Conservation (phyloP, 2,113 vertebrate genomes). For the Zosterops hypoxanthus region DNA sequence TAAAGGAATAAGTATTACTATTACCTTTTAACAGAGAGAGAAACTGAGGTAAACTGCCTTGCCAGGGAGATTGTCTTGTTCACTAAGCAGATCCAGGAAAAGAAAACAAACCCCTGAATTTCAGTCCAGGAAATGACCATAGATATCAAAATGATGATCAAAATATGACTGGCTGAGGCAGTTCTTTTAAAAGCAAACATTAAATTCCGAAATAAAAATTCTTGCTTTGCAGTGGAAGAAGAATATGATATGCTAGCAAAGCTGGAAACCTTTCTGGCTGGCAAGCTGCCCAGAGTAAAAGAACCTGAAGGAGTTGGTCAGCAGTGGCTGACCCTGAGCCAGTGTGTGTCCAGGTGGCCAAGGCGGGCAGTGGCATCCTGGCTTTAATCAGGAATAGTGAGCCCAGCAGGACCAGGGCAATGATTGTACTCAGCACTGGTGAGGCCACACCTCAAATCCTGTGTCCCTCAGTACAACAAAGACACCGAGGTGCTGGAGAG, state of each 20-base stretch:
- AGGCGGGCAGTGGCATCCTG: background rate
- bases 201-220: background rate
- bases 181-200: background rate
- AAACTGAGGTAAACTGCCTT: background rate
- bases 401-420: background rate
- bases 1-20: background rate
- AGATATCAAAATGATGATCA: background rate
- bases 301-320: background rate
- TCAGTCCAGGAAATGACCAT: background rate
- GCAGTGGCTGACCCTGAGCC: background rate
- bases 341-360: background rate
- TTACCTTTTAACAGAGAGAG: background rate
- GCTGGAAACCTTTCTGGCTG: background rate
- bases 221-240: background rate
- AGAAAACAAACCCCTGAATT: background rate
- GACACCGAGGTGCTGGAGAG: accelerated
- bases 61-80: accelerated
- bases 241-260: background rate
- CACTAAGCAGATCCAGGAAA: background rate
- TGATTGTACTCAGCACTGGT: background rate
- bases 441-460: background rate
- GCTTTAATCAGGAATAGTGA: too few relatives aligned
- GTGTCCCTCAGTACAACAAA: background rate
- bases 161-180: background rate
- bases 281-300: background rate